Evolutionary conservation across 2,113 vertebrate genomes (phyloP).

Genomic region (Ctenomys sociabilis): DNA sequence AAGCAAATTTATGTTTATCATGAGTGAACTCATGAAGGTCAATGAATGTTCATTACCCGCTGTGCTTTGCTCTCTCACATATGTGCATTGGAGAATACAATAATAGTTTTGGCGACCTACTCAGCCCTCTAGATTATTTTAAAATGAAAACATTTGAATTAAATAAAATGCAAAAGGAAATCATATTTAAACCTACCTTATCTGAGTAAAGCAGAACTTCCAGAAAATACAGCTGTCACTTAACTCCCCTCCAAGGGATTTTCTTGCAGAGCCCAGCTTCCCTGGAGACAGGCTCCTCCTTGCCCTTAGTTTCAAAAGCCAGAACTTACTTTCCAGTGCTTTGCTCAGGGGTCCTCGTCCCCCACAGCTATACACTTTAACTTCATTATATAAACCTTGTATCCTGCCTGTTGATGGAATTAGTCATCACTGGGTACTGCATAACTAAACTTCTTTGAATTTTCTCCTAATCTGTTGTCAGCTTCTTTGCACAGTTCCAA

Average conservation of each 20-base stretch:
- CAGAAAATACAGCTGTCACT: background rate
- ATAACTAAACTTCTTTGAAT: background rate
- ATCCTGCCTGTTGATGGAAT: background rate
- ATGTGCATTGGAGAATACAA: background rate
- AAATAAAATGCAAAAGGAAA: background rate
- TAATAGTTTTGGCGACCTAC: background rate
- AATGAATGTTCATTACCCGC: background rate
- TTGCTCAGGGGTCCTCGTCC: too few relatives aligned
- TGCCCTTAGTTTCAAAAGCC: background rate
- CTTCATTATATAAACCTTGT: background rate
- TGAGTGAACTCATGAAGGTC: slow-evolving; percentile 39
- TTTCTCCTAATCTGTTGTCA: background rate
- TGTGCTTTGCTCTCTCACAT: background rate
- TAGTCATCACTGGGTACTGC: background rate
- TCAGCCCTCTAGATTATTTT: background rate
- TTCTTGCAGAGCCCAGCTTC: background rate
- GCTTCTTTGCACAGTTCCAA: background rate
- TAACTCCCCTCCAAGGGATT: background rate
- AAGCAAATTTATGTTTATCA: background rate
- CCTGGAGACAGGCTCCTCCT: background rate
- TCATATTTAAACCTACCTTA: background rate
- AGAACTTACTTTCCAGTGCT: background rate
- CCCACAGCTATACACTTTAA: background rate
- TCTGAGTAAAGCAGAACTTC: background rate
- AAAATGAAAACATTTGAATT: background rate